phyloP scores from a whole-genome alignment of 2,113 vertebrate species.

The Barbus barbus region DNA sequence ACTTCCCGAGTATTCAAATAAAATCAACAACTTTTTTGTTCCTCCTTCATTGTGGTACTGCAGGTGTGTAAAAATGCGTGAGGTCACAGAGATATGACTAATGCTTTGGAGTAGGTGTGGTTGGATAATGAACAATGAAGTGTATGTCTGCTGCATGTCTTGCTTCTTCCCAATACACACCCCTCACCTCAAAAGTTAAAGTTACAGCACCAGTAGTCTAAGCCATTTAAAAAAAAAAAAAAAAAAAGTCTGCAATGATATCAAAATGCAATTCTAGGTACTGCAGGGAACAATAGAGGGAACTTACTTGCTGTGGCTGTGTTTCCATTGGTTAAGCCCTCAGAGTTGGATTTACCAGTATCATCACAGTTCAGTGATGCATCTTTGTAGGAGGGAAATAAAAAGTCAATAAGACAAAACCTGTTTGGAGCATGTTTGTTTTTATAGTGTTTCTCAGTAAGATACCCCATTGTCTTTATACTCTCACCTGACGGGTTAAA shows the following conservation, averaged over 20 bases:
- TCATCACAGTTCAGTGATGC: slow-evolving; percentile 13
- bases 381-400: slow-evolving; percentile 13
- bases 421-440: not conserved
- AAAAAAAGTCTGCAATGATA: not conserved
- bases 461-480: not conserved
- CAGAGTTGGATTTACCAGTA: not conserved
- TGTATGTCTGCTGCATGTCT: not conserved
- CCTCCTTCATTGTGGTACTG: not conserved
- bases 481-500: slow-evolving; percentile 78
- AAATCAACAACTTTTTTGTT: not conserved
- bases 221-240: not conserved
- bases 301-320: slow-evolving; percentile 4
- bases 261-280: not conserved
- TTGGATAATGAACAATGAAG: slow-evolving; percentile 3
- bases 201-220: not conserved
- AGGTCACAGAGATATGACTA: slow-evolving; percentile 27
- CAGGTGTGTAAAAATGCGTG: not conserved
- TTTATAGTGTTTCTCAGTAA: not conserved
- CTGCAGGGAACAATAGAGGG: not conserved
- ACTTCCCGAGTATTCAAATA: not conserved
- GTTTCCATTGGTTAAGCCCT: not conserved
- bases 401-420: not conserved
- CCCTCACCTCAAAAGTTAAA: not conserved
- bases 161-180: slow-evolving; percentile 19
- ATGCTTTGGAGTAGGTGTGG: slow-evolving; percentile 30